Evolutionary conservation across 2,113 vertebrate genomes (phyloP).

Genomic region (Antigone vipio): DNA sequence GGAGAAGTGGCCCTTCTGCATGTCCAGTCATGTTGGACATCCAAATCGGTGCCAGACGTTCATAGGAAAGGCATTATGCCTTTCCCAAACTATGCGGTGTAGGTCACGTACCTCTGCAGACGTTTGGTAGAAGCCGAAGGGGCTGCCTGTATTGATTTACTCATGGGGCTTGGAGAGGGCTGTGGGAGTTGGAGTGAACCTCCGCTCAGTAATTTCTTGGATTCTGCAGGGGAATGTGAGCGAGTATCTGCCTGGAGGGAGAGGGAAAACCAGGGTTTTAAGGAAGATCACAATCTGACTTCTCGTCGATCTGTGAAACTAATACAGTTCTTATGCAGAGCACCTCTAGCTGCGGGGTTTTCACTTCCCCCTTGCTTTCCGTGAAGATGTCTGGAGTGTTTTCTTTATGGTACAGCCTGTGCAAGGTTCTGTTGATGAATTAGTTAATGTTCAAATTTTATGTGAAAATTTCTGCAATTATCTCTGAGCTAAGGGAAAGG

Average conservation of each 20-base stretch:
- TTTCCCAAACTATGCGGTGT: neutral
- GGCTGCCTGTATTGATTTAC: slow-evolving; percentile 16
- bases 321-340: slow-evolving; percentile 1
- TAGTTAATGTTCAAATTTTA: neutral
- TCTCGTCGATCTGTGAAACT: neutral
- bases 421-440: neutral
- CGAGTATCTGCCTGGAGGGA: slow-evolving; percentile 3
- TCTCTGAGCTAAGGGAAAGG: slow-evolving; percentile 5
- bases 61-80: neutral
- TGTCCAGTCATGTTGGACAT: neutral
- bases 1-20: neutral
- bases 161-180: neutral
- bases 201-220: slow-evolving; percentile 39
- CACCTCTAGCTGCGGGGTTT: neutral
- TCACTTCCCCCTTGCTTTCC: neutral
- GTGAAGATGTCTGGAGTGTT: neutral
- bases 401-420: neutral
- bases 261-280: neutral
- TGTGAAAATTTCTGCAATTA: slow-evolving; percentile 29
- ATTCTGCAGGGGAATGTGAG: slow-evolving; percentile 18
- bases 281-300: slow-evolving; percentile 42
- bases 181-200: neutral
- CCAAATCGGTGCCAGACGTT: neutral
- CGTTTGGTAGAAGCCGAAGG: neutral
- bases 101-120: neutral